Evolutionary conservation across 2,888 invertebrate species (phyloP).

Genomic region (Sarcophaga caerulescens): DNA sequence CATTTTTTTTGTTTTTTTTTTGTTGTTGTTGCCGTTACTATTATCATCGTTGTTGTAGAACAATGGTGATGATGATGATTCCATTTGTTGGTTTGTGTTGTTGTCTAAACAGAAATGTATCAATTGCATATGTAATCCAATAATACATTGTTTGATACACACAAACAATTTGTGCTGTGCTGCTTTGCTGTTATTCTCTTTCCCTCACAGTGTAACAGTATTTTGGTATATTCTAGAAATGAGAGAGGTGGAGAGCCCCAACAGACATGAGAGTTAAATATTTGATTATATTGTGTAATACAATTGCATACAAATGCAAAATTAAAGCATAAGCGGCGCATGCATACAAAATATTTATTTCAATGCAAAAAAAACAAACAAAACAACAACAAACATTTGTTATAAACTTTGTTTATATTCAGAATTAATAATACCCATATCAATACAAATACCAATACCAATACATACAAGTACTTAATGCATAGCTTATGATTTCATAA

Average conservation of each 20-base stretch:
- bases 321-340: background rate
- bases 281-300: conserved; percentile 43
- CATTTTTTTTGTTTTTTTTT: background rate
- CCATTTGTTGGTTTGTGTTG: background rate
- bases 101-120: conserved; percentile 36
- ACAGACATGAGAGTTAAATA: background rate
- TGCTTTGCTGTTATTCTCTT: conserved; percentile 25
- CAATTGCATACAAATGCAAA: background rate
- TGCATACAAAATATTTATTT: background rate
- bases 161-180: conserved; percentile 19
- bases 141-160: conserved; percentile 50
- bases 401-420: no score
- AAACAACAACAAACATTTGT: no score
- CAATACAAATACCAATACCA: no score
- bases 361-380: background rate
- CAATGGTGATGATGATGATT: conserved; percentile 5
- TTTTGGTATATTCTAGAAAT: background rate
- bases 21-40: no score
- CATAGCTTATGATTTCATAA: no score
- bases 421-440: no score
- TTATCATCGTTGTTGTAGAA: background rate
- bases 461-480: no score
- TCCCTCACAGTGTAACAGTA: conserved; percentile 23
- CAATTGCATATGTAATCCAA: conserved; percentile 57
- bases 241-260: background rate